Evolutionary conservation across 2,888 invertebrate genomes (phyloP).

Genomic region (Cephus rjabovi): DNA sequence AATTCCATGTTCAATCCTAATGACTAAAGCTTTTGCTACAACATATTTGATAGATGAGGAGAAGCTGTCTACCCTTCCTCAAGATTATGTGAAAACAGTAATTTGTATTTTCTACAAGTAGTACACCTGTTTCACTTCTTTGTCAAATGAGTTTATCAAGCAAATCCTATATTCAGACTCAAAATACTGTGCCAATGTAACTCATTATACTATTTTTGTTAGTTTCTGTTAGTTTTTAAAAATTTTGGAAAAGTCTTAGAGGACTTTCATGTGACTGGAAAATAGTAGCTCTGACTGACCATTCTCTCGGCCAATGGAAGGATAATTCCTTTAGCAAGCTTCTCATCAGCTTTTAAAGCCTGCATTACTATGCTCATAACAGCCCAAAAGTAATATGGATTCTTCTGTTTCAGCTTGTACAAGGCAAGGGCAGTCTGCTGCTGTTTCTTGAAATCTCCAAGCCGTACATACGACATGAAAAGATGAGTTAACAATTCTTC

Average conservation of each 20-base stretch:
- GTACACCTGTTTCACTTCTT: not conserved
- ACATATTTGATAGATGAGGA: not conserved
- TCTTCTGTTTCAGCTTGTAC: constrained; percentile 92
- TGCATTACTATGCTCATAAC: constrained; percentile 97
- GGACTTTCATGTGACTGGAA: not conserved
- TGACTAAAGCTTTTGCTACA: not conserved
- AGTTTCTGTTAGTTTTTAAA: not conserved
- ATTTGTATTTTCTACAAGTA: not conserved
- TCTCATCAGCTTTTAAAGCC: constrained; percentile 69
- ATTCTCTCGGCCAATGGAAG: constrained; percentile 92
- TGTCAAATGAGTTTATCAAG: not conserved
- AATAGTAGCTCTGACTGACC: constrained; percentile 71
- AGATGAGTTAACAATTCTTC: constrained; percentile 94
- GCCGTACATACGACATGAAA: constrained; percentile 95
- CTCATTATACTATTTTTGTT: not conserved
- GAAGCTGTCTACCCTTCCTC: not conserved
- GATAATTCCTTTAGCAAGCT: constrained; percentile 74
- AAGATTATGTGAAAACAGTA: not conserved
- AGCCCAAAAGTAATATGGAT: constrained; percentile 98
- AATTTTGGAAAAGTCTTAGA: not conserved
- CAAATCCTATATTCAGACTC: not conserved
- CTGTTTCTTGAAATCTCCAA: constrained; percentile 90
- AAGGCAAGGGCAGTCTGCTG: constrained; percentile 90
- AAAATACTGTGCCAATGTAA: not conserved
- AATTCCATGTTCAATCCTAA: constrained; percentile 10